Evolutionary conservation across 1,140 invertebrate species (phyloP).

Genomic region (Armadillidium nasatum): DNA sequence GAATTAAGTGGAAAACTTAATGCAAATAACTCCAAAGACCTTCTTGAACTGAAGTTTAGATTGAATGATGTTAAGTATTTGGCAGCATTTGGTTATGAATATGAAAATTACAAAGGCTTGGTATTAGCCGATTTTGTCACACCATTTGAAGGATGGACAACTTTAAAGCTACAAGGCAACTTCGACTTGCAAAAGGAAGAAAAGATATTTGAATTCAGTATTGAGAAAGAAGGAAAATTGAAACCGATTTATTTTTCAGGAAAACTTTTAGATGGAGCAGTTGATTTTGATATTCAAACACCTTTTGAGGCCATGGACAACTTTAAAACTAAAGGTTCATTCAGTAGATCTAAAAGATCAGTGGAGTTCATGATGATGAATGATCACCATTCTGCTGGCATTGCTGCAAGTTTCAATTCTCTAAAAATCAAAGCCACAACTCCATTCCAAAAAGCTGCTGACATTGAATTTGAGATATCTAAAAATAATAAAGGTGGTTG

Average conservation of each 20-base stretch:
- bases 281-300: constrained; percentile 32
- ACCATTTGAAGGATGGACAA: constrained; percentile 29
- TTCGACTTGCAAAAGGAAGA: constrained; percentile 31
- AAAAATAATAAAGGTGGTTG: constrained; percentile 25
- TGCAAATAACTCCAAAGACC: constrained; percentile 17
- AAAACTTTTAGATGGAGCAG: constrained; percentile 31
- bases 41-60: constrained; percentile 3
- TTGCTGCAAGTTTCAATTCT: constrained; percentile 35
- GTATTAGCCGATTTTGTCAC: constrained; percentile 24
- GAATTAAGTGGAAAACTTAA: constrained; percentile 24
- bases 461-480: constrained; percentile 25
- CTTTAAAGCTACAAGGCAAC: constrained; percentile 27
- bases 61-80: background rate
- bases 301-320: constrained; percentile 31
- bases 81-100: constrained; percentile 18
- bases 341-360: constrained; percentile 35
- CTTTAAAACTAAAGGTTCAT: constrained; percentile 25
- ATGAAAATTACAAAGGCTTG: constrained; percentile 25
- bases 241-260: constrained; percentile 33
- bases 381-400: constrained; percentile 30
- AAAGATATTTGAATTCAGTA: constrained; percentile 28
- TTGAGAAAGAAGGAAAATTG: constrained; percentile 27
- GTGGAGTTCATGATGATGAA: constrained; percentile 38
- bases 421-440: constrained; percentile 32
- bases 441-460: constrained; percentile 26